These are phyloP conservation scores for Onthophagus sagittarius DNA, from an alignment of 2,888 invertebrate genomes.

Conservation along the genomic window DNA sequence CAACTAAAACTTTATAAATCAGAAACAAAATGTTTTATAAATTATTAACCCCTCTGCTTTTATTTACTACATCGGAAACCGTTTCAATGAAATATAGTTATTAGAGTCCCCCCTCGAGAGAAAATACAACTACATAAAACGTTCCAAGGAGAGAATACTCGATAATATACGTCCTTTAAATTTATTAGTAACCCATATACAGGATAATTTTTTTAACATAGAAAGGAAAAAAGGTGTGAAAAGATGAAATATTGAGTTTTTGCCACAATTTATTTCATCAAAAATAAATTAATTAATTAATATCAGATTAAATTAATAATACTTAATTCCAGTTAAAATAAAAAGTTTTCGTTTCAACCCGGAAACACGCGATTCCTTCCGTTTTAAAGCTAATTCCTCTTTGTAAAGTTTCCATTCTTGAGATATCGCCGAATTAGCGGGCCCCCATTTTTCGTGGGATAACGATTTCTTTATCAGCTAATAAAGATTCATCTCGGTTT, in stretches of 20 bases:
- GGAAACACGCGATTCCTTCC: conserved; percentile 13
- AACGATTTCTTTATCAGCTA: conserved; percentile 42
- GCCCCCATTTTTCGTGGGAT: conserved; percentile 46
- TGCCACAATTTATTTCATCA: no score
- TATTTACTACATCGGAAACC: not conserved
- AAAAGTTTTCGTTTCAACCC: conserved; percentile 25
- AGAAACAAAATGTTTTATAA: no score
- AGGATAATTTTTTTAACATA: no score
- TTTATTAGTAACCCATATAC: not conserved
- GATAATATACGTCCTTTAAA: not conserved
- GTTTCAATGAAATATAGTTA: not conserved
- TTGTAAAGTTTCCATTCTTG: conserved; percentile 46
- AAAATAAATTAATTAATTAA: not conserved
- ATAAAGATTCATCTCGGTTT: not conserved
- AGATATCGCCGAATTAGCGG: conserved; percentile 37
- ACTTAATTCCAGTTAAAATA: conserved; percentile 21
- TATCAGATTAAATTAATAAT: conserved; percentile 15
- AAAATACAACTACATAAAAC: not conserved
- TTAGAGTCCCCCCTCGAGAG: not conserved
- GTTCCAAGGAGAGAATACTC: not conserved
- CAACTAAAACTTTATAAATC: no score
- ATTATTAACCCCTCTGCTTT: not conserved
- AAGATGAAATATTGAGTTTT: not conserved
- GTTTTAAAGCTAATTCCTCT: conserved; percentile 26
- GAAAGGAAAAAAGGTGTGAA: not conserved